phyloP scores from a whole-genome alignment of 2,113 vertebrate species.

The Tetraodon nigroviridis region DNA sequence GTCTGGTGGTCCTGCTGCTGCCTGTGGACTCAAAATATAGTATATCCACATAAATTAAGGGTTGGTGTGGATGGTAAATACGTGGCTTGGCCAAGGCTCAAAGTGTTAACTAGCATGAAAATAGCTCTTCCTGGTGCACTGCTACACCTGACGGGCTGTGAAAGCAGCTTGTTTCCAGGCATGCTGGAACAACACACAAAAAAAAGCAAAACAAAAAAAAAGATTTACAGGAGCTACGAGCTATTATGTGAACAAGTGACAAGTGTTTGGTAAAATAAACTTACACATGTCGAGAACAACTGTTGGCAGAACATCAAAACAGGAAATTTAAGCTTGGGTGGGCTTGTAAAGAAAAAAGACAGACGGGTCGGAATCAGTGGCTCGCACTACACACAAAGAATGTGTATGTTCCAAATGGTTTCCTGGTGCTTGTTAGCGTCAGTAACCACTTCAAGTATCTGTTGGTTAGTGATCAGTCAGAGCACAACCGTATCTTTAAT shows the following conservation, averaged over 20 bases:
- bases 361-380: not conserved
- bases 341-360: constrained; percentile 5
- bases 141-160: too few relatives aligned
- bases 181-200: not conserved
- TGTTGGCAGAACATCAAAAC: not conserved
- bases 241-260: not conserved
- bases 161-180: not conserved
- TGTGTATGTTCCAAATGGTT: constrained; percentile 8
- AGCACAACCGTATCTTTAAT: not conserved
- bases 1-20: too few relatives aligned
- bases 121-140: too few relatives aligned
- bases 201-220: too few relatives aligned
- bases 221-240: not conserved
- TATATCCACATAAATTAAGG: not conserved
- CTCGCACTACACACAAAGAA: not conserved
- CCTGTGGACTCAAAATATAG: not conserved
- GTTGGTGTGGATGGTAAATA: not conserved
- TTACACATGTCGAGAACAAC: not conserved
- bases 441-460: constrained; percentile 11
- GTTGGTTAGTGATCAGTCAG: constrained; percentile 1
- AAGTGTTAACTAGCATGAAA: too few relatives aligned
- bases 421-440: constrained; percentile 12
- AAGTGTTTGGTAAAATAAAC: not conserved
- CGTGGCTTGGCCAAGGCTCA: too few relatives aligned
- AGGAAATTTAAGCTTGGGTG: not conserved